Evolutionary conservation across 2,113 vertebrate species (phyloP).

Genomic region (Lamprotornis superbus): DNA sequence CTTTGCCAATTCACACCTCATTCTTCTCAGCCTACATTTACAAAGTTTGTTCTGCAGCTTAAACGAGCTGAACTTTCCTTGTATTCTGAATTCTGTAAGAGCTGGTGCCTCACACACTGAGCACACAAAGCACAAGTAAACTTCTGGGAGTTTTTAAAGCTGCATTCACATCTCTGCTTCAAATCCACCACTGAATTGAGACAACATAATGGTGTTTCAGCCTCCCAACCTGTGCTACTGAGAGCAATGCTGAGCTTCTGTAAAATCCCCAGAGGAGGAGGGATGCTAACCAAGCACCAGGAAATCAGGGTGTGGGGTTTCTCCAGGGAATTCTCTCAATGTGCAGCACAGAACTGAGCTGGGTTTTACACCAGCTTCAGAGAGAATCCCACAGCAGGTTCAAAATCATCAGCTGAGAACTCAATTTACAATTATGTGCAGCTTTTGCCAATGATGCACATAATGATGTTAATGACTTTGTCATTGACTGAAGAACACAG

Average conservation of each 20-base stretch:
- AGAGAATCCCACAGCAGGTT: background rate
- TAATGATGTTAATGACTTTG: too few species aligned
- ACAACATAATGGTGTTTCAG: background rate
- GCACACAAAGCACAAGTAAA: background rate
- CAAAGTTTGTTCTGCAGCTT: background rate
- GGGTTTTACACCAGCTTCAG: background rate
- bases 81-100: background rate
- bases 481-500: background rate
- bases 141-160: background rate
- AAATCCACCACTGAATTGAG: background rate
- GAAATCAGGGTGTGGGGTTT: background rate
- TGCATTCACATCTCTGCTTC: background rate
- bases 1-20: background rate
- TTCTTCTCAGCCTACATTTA: background rate
- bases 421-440: background rate
- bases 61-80: background rate
- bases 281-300: background rate
- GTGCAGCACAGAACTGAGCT: fast-evolving
- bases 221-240: background rate
- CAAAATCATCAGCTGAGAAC: background rate
- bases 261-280: background rate
- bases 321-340: background rate
- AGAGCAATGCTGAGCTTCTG: background rate
- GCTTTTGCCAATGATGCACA: background rate
- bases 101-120: background rate